phyloP scores from a whole-genome alignment of 2,888 invertebrate genomes.

The Melikaiella ostensackeni region DNA sequence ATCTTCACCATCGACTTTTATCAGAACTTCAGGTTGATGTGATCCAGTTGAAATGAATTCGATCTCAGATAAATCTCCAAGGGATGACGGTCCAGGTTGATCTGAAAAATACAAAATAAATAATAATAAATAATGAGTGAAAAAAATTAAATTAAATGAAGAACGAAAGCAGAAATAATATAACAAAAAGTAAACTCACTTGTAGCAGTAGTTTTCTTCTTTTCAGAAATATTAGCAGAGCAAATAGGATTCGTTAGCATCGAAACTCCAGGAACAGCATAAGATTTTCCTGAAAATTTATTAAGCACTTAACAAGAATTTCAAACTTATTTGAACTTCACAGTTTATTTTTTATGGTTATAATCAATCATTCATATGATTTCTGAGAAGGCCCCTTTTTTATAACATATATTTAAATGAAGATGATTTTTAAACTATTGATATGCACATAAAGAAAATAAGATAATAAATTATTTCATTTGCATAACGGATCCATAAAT shows the following conservation, averaged over 20 bases:
- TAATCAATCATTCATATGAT: not conserved
- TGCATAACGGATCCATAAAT: not conserved
- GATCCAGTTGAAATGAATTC: not conserved
- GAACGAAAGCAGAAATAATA: not conserved
- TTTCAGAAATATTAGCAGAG: not conserved
- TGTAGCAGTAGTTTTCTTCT: not conserved
- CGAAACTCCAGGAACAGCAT: not conserved
- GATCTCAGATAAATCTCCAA: not conserved
- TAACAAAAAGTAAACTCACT: not conserved
- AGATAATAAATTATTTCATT: not conserved
- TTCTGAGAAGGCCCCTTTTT: not conserved
- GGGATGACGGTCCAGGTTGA: not conserved
- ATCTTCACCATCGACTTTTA: slow-evolving; percentile 11
- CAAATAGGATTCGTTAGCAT: not conserved
- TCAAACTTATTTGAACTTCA: not conserved
- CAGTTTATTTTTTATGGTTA: not conserved
- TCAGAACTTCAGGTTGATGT: slow-evolving; percentile 28
- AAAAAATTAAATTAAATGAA: not conserved
- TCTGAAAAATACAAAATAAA: slow-evolving; percentile 9
- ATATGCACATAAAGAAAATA: not conserved
- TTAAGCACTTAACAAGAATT: not conserved
- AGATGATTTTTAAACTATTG: not conserved
- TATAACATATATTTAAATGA: not conserved
- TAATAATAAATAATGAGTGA: too few relatives aligned
- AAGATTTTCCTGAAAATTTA: not conserved